Evolutionary conservation across 1,140 invertebrate genomes (phyloP).

Genomic region (Notospermus geniculatus): DNA sequence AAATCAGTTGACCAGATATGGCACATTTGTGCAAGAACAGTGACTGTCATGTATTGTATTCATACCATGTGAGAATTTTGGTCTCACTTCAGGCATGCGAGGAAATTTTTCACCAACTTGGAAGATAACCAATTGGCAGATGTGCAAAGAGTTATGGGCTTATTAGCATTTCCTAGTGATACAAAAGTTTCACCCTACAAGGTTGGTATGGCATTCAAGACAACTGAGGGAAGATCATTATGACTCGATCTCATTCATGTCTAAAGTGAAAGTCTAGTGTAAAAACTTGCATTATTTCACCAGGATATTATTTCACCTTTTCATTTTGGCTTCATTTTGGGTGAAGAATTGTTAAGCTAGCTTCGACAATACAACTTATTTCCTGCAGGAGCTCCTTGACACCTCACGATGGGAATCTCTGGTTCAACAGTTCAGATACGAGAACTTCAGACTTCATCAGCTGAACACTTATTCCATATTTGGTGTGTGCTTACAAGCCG

Average conservation of each 20-base stretch:
- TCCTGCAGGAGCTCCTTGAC: conserved; percentile 64
- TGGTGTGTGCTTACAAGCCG: conserved; percentile 85
- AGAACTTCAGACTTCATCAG: conserved; percentile 93
- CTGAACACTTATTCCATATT: conserved; percentile 87
- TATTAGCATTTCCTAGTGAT: conserved; percentile 84
- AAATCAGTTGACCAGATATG: background rate
- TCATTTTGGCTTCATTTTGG: background rate
- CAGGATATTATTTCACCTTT: background rate
- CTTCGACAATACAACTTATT: conserved; percentile 10
- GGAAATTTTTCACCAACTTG: conserved; percentile 85
- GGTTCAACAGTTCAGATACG: conserved; percentile 86
- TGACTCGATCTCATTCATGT: background rate
- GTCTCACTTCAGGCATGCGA: conserved; percentile 70
- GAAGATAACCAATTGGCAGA: conserved; percentile 74
- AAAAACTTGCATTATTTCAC: background rate
- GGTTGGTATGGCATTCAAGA: conserved; percentile 25
- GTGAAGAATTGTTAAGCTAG: background rate
- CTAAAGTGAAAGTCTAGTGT: background rate
- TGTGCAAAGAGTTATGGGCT: conserved; percentile 91
- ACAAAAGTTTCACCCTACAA: conserved; percentile 70
- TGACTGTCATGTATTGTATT: conserved; percentile 14
- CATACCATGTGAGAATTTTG: too few species aligned
- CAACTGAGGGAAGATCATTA: background rate
- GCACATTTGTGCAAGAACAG: conserved; percentile 13
- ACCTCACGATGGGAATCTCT: conserved; percentile 75